Conservation (phyloP, 2,797 vertebrate genomes). For the Sternarchorhynchus goeldii region DNA sequence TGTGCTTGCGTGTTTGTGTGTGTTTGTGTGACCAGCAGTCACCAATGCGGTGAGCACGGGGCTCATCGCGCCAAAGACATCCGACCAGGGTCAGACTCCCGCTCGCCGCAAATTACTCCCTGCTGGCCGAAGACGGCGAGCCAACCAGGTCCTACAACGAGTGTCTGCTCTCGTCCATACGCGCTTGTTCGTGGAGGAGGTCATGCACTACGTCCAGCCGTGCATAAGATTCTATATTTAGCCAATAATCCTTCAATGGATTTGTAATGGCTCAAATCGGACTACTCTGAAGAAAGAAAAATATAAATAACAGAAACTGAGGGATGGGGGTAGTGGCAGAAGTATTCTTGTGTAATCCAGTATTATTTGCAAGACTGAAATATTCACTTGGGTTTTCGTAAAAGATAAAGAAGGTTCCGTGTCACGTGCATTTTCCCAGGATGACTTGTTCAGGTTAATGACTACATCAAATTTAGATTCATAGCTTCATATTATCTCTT, state of each 20-base stretch:
- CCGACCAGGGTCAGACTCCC: constrained; percentile 67
- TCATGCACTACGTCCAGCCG: constrained; percentile 58
- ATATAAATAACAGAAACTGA: constrained; percentile 50
- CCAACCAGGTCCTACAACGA: constrained; percentile 32
- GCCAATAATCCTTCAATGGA: constrained; percentile 73
- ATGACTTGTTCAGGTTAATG: constrained; percentile 51
- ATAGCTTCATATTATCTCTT: constrained; percentile 47
- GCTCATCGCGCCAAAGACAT: constrained; percentile 57
- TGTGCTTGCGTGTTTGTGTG: constrained; percentile 16
- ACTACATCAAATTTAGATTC: constrained; percentile 47
- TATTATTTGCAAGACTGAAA: constrained; percentile 62
- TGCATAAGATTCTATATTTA: constrained; percentile 70
- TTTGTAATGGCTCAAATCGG: constrained; percentile 71
- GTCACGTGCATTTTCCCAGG: constrained; percentile 21
- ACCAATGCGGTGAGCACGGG: constrained; percentile 29
- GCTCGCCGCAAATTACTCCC: constrained; percentile 69
- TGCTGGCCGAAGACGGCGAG: constrained; percentile 60
- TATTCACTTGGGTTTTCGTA: constrained; percentile 36
- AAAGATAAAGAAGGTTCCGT: constrained; percentile 12
- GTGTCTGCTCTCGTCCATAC: constrained; percentile 55
- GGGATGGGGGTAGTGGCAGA: constrained; percentile 13
- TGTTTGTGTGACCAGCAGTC: constrained; percentile 37
- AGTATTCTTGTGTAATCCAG: constrained; percentile 67
- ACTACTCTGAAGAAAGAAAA: constrained; percentile 61
- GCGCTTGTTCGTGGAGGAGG: constrained; percentile 72